Base-by-base conservation (phyloP, 2,888 invertebrate genomes). In the Eupelmus urozonus region DNA sequence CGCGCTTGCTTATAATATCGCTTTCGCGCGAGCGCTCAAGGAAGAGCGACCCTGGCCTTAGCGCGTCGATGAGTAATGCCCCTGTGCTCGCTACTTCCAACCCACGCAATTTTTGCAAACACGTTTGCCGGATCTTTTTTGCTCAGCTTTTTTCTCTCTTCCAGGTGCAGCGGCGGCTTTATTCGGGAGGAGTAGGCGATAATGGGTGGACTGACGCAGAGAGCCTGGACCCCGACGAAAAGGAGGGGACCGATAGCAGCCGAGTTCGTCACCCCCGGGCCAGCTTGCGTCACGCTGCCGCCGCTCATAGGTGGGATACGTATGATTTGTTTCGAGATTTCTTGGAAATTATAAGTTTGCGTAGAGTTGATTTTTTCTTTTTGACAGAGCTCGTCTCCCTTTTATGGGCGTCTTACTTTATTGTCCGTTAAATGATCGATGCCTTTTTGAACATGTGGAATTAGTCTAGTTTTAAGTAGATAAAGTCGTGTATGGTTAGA, bases 181-280 rank as follows among this genome's bases (percentile, higher is more conserved):
- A 40, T 40, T 40, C 60, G 60, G 60, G 25, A 20, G 23, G 9
- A 9, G 40, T 2, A 18, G 60, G 11, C 5, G 20, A 40, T 34
- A 34, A 34, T 93, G 93, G 93, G 93, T 88, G 96, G 95, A 85
- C 93, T 95, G 87, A 94, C 95, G 85, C 97, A 97, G 91, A 93
- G 95, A 90, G 94, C 96, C 81, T 97, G 97, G 97, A 96, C 95
- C 75, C 97, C 97, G 53, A 97, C 97, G 51, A 95, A 95, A 88
- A 92, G 97, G 81, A 93, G 96, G 67, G 97, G 97, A 49, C 96
- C 96, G 23, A 97, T 97, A 80, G 95, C 96, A 60, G 97, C 97
- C 1, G 97, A 97, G 91, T 93, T 93, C 83, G 92, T 93, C 73
- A 96, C 96, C 86, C 97, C 97, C 23, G 97, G 97, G 76, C 97